Percentiles rank a stretch among this genome's conserved stretches.
These are phyloP conservation scores for Lepus timidus DNA, from an alignment of 2,113 vertebrate genomes.

Conservation along the genomic window DNA sequence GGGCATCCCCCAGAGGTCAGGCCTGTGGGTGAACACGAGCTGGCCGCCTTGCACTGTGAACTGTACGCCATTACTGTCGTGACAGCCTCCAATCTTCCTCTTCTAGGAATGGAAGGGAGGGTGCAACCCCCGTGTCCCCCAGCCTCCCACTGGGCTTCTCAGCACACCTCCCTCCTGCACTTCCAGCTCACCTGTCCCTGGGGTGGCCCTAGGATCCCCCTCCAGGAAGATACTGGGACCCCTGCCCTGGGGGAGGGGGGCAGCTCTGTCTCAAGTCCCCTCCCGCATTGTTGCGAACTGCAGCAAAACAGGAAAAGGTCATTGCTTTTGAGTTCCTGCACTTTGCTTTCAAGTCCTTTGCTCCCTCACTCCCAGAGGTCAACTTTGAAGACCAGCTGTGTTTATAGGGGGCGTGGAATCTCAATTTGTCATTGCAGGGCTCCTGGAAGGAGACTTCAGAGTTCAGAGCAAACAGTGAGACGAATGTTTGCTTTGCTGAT, in stretches of 20 bases:
- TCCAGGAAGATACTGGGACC: neutral
- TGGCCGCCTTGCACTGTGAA: neutral
- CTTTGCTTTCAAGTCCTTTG: conserved; percentile 62
- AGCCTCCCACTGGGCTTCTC: neutral
- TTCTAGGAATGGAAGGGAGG: neutral
- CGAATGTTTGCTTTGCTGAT: neutral
- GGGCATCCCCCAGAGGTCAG: neutral
- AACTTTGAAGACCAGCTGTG: conserved; percentile 58
- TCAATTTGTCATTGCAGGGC: conserved; percentile 3
- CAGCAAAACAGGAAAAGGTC: conserved; percentile 66
- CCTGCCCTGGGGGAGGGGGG: neutral
- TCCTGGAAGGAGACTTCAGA: conserved; percentile 47
- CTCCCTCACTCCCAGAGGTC: neutral
- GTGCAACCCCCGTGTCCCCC: neutral
- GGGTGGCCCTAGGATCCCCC: neutral
- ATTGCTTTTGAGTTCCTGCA: neutral
- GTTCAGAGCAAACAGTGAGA: conserved; percentile 44
- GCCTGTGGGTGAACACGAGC: neutral
- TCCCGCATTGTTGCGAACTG: neutral
- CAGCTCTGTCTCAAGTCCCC: neutral
- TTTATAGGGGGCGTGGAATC: neutral
- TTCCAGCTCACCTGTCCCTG: neutral
- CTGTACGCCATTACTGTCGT: neutral
- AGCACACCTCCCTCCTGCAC: neutral
- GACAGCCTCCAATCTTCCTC: neutral